Evolutionary conservation across 1,140 invertebrate genomes (phyloP).

Genomic region (Drosophila tsacasi): DNA sequence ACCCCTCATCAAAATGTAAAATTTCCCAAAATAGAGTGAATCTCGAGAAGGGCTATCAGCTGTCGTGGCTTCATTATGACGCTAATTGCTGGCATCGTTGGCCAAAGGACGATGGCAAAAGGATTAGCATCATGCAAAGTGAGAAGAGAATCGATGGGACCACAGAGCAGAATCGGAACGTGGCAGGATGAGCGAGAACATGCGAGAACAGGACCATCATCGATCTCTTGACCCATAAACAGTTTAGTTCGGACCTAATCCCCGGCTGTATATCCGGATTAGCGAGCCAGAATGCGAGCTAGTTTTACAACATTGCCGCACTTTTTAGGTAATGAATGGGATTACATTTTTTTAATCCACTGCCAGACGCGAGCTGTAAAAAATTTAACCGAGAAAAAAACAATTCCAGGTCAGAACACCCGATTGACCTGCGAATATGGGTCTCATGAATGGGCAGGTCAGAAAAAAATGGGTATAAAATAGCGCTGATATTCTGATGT

Average conservation of each 20-base stretch:
- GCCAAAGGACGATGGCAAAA: constrained; percentile 15
- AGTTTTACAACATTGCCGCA: constrained; percentile 56
- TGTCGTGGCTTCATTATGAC: constrained; percentile 69
- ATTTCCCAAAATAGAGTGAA: constrained; percentile 60
- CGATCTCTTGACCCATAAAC: constrained; percentile 65
- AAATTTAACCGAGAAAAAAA: constrained; percentile 53
- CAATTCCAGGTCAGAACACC: constrained; percentile 21
- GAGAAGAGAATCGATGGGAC: constrained; percentile 28
- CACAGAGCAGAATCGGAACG: neutral
- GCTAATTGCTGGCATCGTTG: constrained; percentile 58
- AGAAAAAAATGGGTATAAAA: constrained; percentile 55
- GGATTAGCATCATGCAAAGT: constrained; percentile 55
- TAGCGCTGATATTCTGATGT: neutral
- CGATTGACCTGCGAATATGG: constrained; percentile 41
- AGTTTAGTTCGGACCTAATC: constrained; percentile 62
- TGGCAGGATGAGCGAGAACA: neutral
- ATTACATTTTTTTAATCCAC: constrained; percentile 75
- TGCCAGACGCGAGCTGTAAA: constrained; percentile 32
- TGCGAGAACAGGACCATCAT: neutral
- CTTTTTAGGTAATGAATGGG: constrained; percentile 82
- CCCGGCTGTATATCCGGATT: constrained; percentile 68
- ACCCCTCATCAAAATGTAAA: constrained; percentile 35
- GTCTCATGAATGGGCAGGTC: constrained; percentile 76
- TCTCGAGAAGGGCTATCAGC: constrained; percentile 51
- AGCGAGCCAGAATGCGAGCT: constrained; percentile 27